Conservation (phyloP, 2,888 invertebrate species). For the Koerneria pararmatus region DNA sequence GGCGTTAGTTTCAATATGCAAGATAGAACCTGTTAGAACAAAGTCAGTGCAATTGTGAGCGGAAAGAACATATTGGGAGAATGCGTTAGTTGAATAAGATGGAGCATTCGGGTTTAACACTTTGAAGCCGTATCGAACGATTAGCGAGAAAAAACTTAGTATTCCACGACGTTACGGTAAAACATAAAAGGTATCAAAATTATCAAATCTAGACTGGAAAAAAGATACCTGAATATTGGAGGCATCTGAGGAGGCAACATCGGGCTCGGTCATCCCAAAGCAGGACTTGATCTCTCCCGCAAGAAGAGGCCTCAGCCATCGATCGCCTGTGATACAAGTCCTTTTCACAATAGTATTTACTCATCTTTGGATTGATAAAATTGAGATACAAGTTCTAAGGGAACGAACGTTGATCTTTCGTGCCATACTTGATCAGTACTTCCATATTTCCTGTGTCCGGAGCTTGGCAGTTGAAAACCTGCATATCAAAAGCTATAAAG, state of each 20-base stretch:
- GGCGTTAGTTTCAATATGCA: no score
- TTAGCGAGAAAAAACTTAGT: no score
- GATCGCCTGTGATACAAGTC: slow-evolving; percentile 17
- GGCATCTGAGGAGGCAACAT: slow-evolving; percentile 62
- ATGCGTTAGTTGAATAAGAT: no score
- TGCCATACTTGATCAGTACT: slow-evolving; percentile 63
- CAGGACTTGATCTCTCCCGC: slow-evolving; percentile 61
- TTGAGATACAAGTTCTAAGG: background rate
- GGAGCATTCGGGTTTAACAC: no score
- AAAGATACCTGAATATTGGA: slow-evolving; percentile 61
- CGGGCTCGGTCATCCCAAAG: slow-evolving; percentile 63
- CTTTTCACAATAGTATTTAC: background rate
- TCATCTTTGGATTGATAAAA: background rate
- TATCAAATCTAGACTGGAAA: background rate
- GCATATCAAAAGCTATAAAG: slow-evolving; percentile 4
- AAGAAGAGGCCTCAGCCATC: slow-evolving; percentile 61
- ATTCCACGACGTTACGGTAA: background rate
- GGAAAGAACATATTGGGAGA: no score
- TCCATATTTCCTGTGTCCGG: slow-evolving; percentile 65
- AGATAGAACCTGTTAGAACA: no score
- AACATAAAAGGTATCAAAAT: background rate
- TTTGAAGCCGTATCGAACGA: no score
- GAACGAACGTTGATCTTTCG: slow-evolving; percentile 55
- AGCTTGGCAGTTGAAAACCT: slow-evolving; percentile 64
- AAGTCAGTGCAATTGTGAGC: no score